Conservation (phyloP, 2,113 vertebrate genomes). For the Phalacrocorax carbo region DNA sequence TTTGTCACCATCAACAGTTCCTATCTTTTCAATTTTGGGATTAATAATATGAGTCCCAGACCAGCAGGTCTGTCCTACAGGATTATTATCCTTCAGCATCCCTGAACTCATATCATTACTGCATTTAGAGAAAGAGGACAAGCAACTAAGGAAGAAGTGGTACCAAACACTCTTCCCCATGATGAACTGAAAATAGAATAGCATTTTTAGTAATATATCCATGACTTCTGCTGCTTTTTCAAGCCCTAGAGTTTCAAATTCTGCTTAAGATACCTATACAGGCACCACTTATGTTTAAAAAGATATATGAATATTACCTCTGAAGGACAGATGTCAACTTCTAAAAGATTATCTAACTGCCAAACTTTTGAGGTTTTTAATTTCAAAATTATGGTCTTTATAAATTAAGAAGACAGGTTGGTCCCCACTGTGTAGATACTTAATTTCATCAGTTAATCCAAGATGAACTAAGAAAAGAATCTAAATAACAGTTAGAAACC, state of each 20-base stretch:
- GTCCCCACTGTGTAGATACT: not conserved
- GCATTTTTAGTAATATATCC: not conserved
- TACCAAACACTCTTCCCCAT: not conserved
- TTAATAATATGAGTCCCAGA: accelerated
- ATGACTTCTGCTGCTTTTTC: not conserved
- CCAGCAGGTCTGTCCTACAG: not conserved
- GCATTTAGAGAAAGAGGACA: not conserved
- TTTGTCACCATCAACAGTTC: not conserved
- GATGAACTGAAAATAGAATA: not conserved
- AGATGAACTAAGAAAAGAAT: not conserved
- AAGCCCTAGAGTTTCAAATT: not conserved
- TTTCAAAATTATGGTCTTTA: not conserved
- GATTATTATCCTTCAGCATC: not conserved
- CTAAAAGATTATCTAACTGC: not conserved
- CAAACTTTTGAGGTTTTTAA: not conserved
- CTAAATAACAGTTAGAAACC: not conserved
- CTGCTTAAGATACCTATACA: not conserved
- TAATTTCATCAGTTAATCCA: not conserved
- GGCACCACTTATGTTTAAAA: not conserved
- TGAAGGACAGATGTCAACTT: not conserved
- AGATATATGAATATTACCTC: not conserved
- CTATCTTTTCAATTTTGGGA: not conserved
- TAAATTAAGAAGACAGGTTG: not conserved
- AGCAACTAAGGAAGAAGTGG: not conserved
- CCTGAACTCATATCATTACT: not conserved